A percentile compares a stretch with the other conserved stretches of the same genome.
Evolutionary conservation across 2,797 vertebrate species (phyloP).

Genomic region (Phaenicophaeus curvirostris): DNA sequence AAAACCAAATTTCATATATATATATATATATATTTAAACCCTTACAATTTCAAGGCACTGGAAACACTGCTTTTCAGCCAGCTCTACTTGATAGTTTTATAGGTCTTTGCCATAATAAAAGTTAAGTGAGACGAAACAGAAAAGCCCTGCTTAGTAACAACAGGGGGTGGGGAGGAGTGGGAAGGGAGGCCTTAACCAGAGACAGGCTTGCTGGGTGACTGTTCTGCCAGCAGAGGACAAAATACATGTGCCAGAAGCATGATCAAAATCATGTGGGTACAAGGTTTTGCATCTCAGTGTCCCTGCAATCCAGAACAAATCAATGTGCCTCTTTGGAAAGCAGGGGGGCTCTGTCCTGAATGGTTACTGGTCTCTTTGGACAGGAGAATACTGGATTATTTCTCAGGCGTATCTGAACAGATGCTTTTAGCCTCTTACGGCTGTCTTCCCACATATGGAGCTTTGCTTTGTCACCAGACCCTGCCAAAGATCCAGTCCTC

Average conservation of each 20-base stretch:
- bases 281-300: background rate
- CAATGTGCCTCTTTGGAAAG: background rate
- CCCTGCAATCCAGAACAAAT: background rate
- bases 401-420: background rate
- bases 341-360: background rate
- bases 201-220: constrained; percentile 11
- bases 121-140: constrained; percentile 49
- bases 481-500: constrained; percentile 38
- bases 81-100: constrained; percentile 68
- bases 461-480: constrained; percentile 38
- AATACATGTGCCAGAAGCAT: background rate
- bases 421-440: background rate
- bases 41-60: constrained; percentile 37
- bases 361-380: background rate
- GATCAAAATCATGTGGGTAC: background rate
- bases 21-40: background rate
- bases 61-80: constrained; percentile 58
- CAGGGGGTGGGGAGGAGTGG: constrained; percentile 8
- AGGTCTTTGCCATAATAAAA: constrained; percentile 66
- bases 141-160: constrained; percentile 63
- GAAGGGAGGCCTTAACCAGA: constrained; percentile 41
- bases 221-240: constrained; percentile 26
- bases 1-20: background rate
- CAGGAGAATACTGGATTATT: background rate
- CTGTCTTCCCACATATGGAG: constrained; percentile 22